Evolutionary conservation across 2,888 invertebrate genomes (phyloP).

Genomic region (Drosophila monieri): DNA sequence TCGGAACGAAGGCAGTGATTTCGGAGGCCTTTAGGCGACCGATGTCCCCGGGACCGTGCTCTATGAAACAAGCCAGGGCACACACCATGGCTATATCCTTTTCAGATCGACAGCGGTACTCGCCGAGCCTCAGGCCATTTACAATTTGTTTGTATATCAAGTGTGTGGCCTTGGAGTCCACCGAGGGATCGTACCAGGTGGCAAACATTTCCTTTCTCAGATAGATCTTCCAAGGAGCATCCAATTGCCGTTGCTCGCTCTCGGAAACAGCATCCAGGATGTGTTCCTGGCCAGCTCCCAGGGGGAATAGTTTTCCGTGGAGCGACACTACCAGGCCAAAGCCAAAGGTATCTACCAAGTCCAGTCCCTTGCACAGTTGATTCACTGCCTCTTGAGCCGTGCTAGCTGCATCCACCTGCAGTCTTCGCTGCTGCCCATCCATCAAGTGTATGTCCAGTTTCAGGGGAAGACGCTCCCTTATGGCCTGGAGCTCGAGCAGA

Average conservation of each 20-base stretch:
- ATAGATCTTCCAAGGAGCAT: conserved; percentile 94
- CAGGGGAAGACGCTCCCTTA: conserved; percentile 93
- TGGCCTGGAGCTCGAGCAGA: conserved; percentile 93
- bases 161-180: conserved; percentile 92
- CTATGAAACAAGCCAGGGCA: conserved; percentile 95
- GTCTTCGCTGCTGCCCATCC: conserved; percentile 92
- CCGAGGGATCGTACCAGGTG: conserved; percentile 95
- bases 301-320: conserved; percentile 94
- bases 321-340: conserved; percentile 96
- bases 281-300: conserved; percentile 95
- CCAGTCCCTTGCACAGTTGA: conserved; percentile 90
- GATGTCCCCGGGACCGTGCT: conserved; percentile 86
- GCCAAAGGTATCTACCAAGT: conserved; percentile 92
- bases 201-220: conserved; percentile 95
- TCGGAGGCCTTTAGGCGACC: conserved; percentile 33
- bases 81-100: conserved; percentile 94
- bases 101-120: conserved; percentile 93
- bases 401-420: conserved; percentile 96
- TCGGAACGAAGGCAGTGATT: conserved; percentile 76
- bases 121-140: conserved; percentile 95
- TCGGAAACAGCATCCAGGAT: conserved; percentile 98
- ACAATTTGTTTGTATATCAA: conserved; percentile 95
- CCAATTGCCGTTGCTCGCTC: conserved; percentile 95
- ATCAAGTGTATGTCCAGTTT: conserved; percentile 93
- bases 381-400: conserved; percentile 94